Percentiles rank a stretch among this genome's conserved stretches.
phyloP scores from a whole-genome alignment of 2,113 vertebrate genomes.

The Aegithalos caudatus region DNA sequence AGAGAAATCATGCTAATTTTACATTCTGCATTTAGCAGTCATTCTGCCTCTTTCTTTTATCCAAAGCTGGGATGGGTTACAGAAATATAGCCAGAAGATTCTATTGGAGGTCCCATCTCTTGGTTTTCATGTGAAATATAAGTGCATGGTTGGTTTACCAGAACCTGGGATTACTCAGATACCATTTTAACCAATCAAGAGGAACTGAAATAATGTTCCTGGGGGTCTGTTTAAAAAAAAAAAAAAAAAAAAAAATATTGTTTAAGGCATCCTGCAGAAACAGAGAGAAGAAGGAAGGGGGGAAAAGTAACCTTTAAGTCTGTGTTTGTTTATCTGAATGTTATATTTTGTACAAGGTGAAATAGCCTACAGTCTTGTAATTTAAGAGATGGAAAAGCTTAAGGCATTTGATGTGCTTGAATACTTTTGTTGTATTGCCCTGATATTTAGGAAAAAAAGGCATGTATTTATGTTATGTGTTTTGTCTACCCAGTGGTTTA shows the following conservation, averaged over 20 bases:
- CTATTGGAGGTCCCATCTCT: neutral
- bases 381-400: neutral
- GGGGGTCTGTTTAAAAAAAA: neutral
- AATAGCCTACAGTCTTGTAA: neutral
- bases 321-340: neutral
- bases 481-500: neutral
- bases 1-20: neutral
- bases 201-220: neutral
- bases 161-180: neutral
- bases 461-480: neutral
- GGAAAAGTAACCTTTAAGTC: neutral
- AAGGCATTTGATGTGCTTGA: neutral
- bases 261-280: neutral
- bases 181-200: neutral
- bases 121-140: neutral
- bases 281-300: neutral
- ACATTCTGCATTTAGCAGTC: neutral
- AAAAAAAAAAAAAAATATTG: neutral
- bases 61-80: neutral
- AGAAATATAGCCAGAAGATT: neutral
- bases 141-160: fast-evolving
- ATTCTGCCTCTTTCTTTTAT: neutral
- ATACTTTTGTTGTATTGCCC: neutral
- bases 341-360: neutral
- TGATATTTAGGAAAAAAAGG: neutral